A percentile compares a stretch with the other conserved stretches of the same genome.
These are phyloP conservation scores for Limosa lapponica DNA, from an alignment of 2,797 vertebrate species.

Conservation along the genomic window DNA sequence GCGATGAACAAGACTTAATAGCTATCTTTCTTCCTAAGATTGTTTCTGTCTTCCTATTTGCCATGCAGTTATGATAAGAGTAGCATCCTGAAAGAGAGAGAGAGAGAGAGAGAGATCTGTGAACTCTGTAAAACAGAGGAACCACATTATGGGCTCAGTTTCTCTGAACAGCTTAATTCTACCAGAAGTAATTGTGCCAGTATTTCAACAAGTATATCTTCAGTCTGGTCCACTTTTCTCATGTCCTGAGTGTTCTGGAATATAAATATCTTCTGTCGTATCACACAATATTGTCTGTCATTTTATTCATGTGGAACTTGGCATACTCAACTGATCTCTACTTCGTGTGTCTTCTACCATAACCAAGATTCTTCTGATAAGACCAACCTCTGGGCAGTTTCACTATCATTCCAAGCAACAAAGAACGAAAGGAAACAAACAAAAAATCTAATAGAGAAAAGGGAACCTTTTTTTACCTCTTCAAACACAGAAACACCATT, in stretches of 20 bases:
- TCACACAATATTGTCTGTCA: background rate
- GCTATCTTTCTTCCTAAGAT: background rate
- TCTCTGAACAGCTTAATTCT: background rate
- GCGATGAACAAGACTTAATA: background rate
- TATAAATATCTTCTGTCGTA: background rate
- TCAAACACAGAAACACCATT: background rate
- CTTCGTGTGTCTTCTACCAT: rapidly evolving
- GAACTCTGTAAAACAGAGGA: background rate
- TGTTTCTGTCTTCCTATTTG: background rate
- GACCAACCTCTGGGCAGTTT: background rate
- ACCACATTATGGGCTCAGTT: background rate
- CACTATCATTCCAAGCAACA: background rate
- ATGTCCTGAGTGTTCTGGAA: background rate
- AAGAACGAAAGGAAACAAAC: background rate
- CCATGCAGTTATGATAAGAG: background rate
- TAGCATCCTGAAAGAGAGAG: background rate
- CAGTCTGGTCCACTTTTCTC: background rate
- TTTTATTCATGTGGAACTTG: background rate
- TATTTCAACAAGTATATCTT: background rate
- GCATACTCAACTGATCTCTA: background rate
- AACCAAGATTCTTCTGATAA: background rate
- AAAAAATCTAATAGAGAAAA: background rate
- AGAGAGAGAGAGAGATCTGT: background rate
- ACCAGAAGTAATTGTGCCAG: background rate
- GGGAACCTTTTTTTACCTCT: rapidly evolving